Evolutionary conservation across 2,888 invertebrate genomes (phyloP).

Genomic region (Nomada flava): DNA sequence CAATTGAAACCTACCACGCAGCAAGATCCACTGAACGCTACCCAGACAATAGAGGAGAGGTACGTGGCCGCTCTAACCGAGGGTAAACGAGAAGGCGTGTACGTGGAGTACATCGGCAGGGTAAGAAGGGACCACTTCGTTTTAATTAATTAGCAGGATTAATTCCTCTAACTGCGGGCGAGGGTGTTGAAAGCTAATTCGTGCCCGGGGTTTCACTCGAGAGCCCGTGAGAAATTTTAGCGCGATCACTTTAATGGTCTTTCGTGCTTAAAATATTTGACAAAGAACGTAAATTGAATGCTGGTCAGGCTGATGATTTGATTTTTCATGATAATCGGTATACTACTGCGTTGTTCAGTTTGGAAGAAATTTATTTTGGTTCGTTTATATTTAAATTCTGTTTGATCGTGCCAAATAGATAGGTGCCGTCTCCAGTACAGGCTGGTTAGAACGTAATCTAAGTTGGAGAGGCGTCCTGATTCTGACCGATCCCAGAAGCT

Average conservation of each 20-base stretch:
- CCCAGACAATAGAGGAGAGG: slow-evolving; percentile 85
- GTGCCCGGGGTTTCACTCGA: too few species aligned
- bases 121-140: slow-evolving; percentile 54
- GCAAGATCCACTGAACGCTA: slow-evolving; percentile 77
- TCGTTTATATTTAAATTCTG: not conserved
- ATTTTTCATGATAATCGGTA: too few species aligned
- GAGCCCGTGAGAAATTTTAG: too few species aligned
- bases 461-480: slow-evolving; percentile 91
- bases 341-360: too few species aligned
- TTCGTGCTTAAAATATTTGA: too few species aligned
- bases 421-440: slow-evolving; percentile 90
- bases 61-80: slow-evolving; percentile 84
- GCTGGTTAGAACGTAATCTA: slow-evolving; percentile 89
- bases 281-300: too few species aligned
- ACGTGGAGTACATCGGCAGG: slow-evolving; percentile 81
- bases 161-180: too few species aligned
- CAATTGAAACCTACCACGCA: slow-evolving; percentile 85
- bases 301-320: too few species aligned
- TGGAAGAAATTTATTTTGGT: too few species aligned
- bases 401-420: slow-evolving; percentile 84
- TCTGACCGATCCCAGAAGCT: slow-evolving; percentile 92
- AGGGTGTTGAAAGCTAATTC: too few species aligned
- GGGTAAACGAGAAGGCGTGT: slow-evolving; percentile 82
- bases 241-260: too few species aligned
- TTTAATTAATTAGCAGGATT: too few species aligned